Percentiles rank a stretch among this genome's conserved stretches.
phyloP scores from a whole-genome alignment of 2,888 invertebrate species.

The Tubulanus polymorphus region DNA sequence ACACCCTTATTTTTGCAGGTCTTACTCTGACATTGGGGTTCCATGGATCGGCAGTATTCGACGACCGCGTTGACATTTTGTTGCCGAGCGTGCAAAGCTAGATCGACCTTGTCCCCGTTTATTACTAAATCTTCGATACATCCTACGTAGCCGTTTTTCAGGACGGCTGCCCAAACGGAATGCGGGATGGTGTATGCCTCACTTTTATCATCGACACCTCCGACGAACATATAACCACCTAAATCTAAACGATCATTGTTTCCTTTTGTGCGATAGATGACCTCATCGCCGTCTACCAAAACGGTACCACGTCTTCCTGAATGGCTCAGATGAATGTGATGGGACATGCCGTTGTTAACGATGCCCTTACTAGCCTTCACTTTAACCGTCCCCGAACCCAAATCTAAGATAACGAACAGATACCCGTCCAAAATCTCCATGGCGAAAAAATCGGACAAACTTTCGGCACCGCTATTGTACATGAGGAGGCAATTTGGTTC shows the following conservation, averaged over 20 bases:
- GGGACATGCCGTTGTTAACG: slow-evolving; percentile 90
- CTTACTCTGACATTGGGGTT: slow-evolving; percentile 60
- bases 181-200: slow-evolving; percentile 76
- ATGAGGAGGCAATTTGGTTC: slow-evolving; percentile 91
- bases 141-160: slow-evolving; percentile 88
- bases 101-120: slow-evolving; percentile 82
- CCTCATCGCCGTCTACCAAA: slow-evolving; percentile 70
- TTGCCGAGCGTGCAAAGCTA: slow-evolving; percentile 81
- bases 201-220: slow-evolving; percentile 62
- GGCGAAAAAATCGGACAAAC: slow-evolving; percentile 75
- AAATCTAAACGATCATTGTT: slow-evolving; percentile 84
- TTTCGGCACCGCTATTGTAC: slow-evolving; percentile 72
- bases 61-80: slow-evolving; percentile 88
- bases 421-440: slow-evolving; percentile 92
- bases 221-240: slow-evolving; percentile 79
- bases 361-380: slow-evolving; percentile 65
- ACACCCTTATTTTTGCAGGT: slow-evolving; percentile 86
- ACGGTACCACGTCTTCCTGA: slow-evolving; percentile 80
- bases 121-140: slow-evolving; percentile 85
- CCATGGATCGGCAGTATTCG: slow-evolving; percentile 74
- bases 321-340: slow-evolving; percentile 79
- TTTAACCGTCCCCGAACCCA: slow-evolving; percentile 80
- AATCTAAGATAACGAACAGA: slow-evolving; percentile 84
- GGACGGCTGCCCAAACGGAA: slow-evolving; percentile 83
- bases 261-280: slow-evolving; percentile 57